These are phyloP conservation scores for Ctenicera cuprea DNA, from an alignment of 2,888 invertebrate species.

Conservation along the genomic window DNA sequence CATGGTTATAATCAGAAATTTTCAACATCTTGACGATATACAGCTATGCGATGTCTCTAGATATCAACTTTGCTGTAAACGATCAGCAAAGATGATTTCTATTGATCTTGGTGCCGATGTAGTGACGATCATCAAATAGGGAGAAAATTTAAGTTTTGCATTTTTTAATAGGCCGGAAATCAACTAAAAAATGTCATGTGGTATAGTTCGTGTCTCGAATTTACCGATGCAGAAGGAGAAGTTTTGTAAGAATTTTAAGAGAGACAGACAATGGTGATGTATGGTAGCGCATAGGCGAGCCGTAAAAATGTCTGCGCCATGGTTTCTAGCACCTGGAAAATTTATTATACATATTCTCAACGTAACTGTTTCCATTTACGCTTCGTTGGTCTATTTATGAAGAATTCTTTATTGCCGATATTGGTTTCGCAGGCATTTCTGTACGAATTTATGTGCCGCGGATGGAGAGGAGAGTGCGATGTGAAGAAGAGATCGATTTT, in stretches of 20 bases:
- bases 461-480: constrained; percentile 13
- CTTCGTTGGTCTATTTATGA: constrained; percentile 45
- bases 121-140: too few species aligned
- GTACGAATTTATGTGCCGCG: constrained; percentile 40
- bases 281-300: constrained; percentile 1
- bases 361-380: constrained; percentile 46
- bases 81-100: too few species aligned
- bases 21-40: too few species aligned
- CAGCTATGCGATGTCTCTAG: too few species aligned
- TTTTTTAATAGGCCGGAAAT: too few species aligned
- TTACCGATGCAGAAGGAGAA: too few species aligned
- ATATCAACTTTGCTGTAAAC: too few species aligned
- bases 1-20: too few species aligned
- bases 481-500: constrained; percentile 36
- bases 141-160: too few species aligned
- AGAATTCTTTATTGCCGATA: constrained; percentile 47
- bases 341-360: constrained; percentile 38
- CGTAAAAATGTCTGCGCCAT: constrained; percentile 38
- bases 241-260: background rate
- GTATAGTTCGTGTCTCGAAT: background rate
- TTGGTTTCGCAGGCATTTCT: constrained; percentile 40
- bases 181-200: background rate
- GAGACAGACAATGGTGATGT: constrained; percentile 13
- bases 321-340: constrained; percentile 36
- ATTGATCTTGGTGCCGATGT: too few species aligned